Base-by-base conservation (phyloP, 2,113 vertebrate species). In the Macrotis lagotis region DNA sequence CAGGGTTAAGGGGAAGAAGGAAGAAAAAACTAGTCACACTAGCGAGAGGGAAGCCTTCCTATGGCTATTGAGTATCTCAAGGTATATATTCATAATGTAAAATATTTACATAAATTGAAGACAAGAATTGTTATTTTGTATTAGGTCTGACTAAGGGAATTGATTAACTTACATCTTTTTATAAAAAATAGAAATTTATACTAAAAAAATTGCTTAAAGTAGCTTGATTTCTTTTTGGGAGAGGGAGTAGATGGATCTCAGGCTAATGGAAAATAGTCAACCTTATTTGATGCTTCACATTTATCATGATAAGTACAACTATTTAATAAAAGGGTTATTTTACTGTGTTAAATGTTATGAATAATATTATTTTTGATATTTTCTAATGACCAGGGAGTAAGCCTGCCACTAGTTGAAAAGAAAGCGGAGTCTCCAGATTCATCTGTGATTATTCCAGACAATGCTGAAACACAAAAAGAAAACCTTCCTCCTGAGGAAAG, bases 291-390 rank as follows among this genome's bases (percentile, higher is more conserved):
- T 12, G 50, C 51, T 90, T 92, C 94, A 49, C 83, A 88, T 88
- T 93, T 59, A 94, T 51, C 91, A 0, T 44, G 91, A 90, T 92
- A 89, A 91, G 53, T 94, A 95, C 10, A 94, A 51, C 93, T 95
- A 89, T 48, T 83, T 59, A 48, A 51, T 66, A 44, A 83, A 22
- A 83, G 66, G 37, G 31, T 90, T 91, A 48, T 51, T 55, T 92
- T 3, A 90, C n/a, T 96, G 90, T 88, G 9, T 66, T 90, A 91
- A 95, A 50, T 12, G 22, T 50, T 51, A 90, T 90, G 48, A 1
- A 25, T 94, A 74, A 1, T 91, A 51, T 90, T 91, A 9, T 91
- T 91, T 91, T 95, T 93, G 90, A 91, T 93, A 59, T 90, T 96
- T 94, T 24, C 25, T 66, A 94, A 26, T 93, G 55, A 92, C 59